A percentile compares a stretch with the other conserved stretches of the same genome.
phyloP scores from a whole-genome alignment of 2,888 invertebrate genomes.

The Chouioia cunea region DNA sequence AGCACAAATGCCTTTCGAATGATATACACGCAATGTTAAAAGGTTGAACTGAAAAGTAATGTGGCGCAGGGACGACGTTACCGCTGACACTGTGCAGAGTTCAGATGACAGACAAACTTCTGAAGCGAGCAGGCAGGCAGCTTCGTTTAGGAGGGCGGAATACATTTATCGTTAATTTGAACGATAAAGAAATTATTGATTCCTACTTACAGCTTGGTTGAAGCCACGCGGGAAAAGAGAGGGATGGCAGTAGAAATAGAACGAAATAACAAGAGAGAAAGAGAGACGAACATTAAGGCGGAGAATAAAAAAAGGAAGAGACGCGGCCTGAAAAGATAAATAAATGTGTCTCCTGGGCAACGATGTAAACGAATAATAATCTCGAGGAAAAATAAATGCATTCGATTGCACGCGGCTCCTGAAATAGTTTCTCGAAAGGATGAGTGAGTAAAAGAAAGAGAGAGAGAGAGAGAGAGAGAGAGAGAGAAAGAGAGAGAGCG shows the following conservation, averaged over 20 bases:
- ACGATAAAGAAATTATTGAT: conserved; percentile 67
- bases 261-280: conserved; percentile 53
- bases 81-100: conserved; percentile 29
- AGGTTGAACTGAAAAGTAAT: not conserved
- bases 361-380: conserved; percentile 39
- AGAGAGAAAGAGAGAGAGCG: not conserved
- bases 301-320: not conserved
- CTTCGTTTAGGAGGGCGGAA: conserved; percentile 56
- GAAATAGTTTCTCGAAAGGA: conserved; percentile 41
- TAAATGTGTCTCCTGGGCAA: conserved; percentile 23
- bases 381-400: conserved; percentile 11
- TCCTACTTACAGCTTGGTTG: conserved; percentile 64
- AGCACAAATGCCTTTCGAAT: not conserved
- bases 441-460: not conserved
- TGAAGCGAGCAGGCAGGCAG: conserved; percentile 13
- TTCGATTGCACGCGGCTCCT: conserved; percentile 15
- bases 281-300: conserved; percentile 39
- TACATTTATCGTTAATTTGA: conserved; percentile 66
- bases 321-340: conserved; percentile 29
- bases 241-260: conserved; percentile 47
- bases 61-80: conserved; percentile 1
- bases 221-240: conserved; percentile 47
- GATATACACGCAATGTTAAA: conserved; percentile 2
- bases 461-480: conserved; percentile 7
- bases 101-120: not conserved